Base-by-base conservation (phyloP, 2,113 vertebrate genomes). In the Pavo muticus region DNA sequence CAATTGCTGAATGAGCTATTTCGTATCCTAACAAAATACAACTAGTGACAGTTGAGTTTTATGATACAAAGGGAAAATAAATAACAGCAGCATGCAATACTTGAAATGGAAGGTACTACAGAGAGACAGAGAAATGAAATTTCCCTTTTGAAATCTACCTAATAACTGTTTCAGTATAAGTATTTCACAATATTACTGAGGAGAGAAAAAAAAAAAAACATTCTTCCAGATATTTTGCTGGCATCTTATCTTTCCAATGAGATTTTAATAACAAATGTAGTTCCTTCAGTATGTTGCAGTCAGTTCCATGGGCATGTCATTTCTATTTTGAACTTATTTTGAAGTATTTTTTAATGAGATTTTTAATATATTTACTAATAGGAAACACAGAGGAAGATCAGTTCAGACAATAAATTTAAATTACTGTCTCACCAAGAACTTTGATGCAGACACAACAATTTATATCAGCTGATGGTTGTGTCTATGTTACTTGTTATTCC, bases 21-120 rank as follows among this genome's bases (percentile, higher is more conserved):
- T 96, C 60, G 67, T 70, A 83, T 94, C 94, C 93, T 92, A 96
- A 92, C 89, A 92, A 95, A 97, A 95, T 67, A 96, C 6, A 92
- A 83, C 23, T 2, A 91, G 37, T 76, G 84, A 90, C 91, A 80
- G 75, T 56, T 29, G 50, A 77, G 68, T 94, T 95, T 94, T 85
- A 93, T 68, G 69, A 56, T 95, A 95, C 92, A 95, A 94, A 91
- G 90, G 65, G 44, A 95, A 96, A 96, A 92, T 67, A 95, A 92
- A 91, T 91, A 85, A 89, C 95, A 84, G 87, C 87, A 93, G 29
- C 50, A 84, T 59, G 74, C 32, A 67, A 37, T 42, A 60, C 39
- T 90, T 95, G 82, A 90, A 95, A 42, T 70, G 21, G 64, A 87
- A 73, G 64, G 19, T 73, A 60, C 50, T 92, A 59, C 10, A 87